Conservation (phyloP, 2,797 vertebrate genomes). For the Poeciliopsis gracilis region DNA sequence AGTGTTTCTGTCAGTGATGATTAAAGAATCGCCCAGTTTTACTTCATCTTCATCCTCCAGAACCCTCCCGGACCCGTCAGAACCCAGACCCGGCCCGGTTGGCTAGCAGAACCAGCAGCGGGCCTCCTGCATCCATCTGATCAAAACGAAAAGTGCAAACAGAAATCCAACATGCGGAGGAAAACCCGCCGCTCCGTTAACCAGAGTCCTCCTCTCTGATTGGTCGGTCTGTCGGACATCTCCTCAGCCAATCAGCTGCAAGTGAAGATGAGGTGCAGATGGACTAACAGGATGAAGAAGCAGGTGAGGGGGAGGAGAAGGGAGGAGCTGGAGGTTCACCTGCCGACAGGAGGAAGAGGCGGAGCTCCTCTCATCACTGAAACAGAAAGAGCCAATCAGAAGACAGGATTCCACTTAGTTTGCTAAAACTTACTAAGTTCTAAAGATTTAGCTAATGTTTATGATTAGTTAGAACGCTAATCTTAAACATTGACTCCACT, state of each 20-base stretch:
- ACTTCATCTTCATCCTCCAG: conserved; percentile 2
- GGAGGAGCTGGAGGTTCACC: conserved; percentile 50
- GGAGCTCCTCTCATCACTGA: conserved; percentile 76
- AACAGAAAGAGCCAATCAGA: conserved; percentile 14
- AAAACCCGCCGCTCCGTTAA: neutral
- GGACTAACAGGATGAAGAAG: conserved; percentile 13
- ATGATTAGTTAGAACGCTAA: too few relatives aligned
- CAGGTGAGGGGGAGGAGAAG: neutral
- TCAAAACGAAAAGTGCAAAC: conserved; percentile 36
- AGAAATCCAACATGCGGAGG: neutral
- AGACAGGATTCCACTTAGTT: neutral
- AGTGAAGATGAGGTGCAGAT: conserved; percentile 31
- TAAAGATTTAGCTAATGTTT: too few relatives aligned
- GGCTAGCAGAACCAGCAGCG: neutral
- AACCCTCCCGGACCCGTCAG: neutral
- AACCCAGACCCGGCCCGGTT: neutral
- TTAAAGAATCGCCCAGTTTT: neutral
- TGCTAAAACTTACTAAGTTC: too few relatives aligned
- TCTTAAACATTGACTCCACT: too few relatives aligned
- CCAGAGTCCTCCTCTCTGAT: neutral
- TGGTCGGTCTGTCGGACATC: neutral
- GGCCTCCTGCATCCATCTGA: neutral
- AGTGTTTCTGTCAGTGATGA: neutral
- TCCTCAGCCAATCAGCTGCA: conserved; percentile 36
- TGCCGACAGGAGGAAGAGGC: conserved; percentile 74